These are phyloP conservation scores for Morpho helenor DNA, from an alignment of 2,888 invertebrate genomes.

Conservation along the genomic window DNA sequence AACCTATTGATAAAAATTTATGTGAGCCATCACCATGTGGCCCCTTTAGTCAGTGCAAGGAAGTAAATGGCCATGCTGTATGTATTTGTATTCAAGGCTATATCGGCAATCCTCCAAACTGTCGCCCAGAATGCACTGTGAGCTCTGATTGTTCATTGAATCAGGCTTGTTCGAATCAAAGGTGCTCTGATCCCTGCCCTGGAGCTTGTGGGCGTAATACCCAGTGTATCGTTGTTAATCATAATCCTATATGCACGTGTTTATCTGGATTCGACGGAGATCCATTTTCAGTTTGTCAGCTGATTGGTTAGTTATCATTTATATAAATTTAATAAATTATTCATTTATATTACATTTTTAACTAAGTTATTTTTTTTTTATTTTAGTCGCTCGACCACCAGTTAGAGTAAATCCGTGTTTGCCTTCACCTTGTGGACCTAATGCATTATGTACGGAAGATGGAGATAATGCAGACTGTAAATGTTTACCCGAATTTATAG, in stretches of 20 bases:
- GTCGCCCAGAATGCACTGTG: constrained; percentile 88
- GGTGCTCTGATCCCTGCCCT: constrained; percentile 87
- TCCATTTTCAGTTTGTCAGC: constrained; percentile 84
- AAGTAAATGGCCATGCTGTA: constrained; percentile 83
- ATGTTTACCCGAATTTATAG: constrained; percentile 81
- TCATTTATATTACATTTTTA: neutral
- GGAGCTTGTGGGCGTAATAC: constrained; percentile 84
- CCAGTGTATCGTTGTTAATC: constrained; percentile 81
- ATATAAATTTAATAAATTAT: neutral
- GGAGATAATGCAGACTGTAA: constrained; percentile 81
- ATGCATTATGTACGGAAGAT: constrained; percentile 80
- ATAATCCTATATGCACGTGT: constrained; percentile 84
- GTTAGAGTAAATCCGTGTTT: constrained; percentile 76
- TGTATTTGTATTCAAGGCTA: constrained; percentile 85
- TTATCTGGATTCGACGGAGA: constrained; percentile 82
- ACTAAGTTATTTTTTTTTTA: neutral
- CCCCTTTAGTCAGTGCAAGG: constrained; percentile 85
- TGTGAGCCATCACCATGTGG: constrained; percentile 81
- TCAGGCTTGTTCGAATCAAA: constrained; percentile 86
- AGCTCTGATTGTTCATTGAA: constrained; percentile 85
- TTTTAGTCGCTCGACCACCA: constrained; percentile 51
- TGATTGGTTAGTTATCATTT: constrained; percentile 55
- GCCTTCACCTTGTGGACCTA: constrained; percentile 84
- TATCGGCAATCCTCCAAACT: constrained; percentile 85
- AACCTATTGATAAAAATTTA: constrained; percentile 42